phyloP scores from a whole-genome alignment of 2,113 vertebrate genomes.

The Petrocephalus zakoni region DNA sequence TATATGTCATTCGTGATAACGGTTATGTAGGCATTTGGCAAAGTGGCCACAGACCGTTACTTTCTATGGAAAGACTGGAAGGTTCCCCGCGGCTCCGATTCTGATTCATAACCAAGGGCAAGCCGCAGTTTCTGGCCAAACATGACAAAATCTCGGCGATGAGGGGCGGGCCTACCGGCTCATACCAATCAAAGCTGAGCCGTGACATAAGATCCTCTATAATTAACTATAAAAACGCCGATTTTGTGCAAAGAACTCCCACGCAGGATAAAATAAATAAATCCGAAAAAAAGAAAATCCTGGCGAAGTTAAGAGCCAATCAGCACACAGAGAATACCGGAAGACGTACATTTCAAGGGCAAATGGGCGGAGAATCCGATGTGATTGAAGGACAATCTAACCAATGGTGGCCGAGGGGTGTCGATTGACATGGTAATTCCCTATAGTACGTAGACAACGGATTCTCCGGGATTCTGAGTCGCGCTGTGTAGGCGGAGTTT shows the following conservation, averaged over 20 bases:
- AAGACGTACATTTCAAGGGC: slow-evolving; percentile 57
- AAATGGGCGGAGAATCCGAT: slow-evolving; percentile 56
- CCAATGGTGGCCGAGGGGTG: slow-evolving; percentile 44
- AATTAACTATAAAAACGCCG: slow-evolving; percentile 7
- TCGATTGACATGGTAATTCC: slow-evolving; percentile 38
- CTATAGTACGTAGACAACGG: slow-evolving; percentile 27
- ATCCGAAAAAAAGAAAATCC: not conserved
- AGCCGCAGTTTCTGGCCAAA: slow-evolving; percentile 2
- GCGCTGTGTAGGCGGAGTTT: slow-evolving; percentile 34
- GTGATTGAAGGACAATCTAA: slow-evolving; percentile 36
- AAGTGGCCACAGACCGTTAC: slow-evolving; percentile 15
- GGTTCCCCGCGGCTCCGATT: not conserved
- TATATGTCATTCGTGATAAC: slow-evolving; percentile 13
- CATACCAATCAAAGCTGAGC: slow-evolving; percentile 9
- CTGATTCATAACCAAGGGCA: slow-evolving; percentile 9
- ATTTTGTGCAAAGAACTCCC: not conserved
- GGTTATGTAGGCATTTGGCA: slow-evolving; percentile 9
- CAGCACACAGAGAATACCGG: slow-evolving; percentile 55
- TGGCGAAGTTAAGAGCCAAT: not conserved
- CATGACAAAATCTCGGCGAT: not conserved
- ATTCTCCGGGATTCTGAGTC: slow-evolving; percentile 21
- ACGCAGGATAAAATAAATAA: not conserved
- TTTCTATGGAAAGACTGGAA: slow-evolving; percentile 18
- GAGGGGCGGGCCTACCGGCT: not conserved
- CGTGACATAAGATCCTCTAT: not conserved